These are phyloP conservation scores for Sus cebifrons DNA, from an alignment of 2,797 vertebrate species.

Conservation along the genomic window DNA sequence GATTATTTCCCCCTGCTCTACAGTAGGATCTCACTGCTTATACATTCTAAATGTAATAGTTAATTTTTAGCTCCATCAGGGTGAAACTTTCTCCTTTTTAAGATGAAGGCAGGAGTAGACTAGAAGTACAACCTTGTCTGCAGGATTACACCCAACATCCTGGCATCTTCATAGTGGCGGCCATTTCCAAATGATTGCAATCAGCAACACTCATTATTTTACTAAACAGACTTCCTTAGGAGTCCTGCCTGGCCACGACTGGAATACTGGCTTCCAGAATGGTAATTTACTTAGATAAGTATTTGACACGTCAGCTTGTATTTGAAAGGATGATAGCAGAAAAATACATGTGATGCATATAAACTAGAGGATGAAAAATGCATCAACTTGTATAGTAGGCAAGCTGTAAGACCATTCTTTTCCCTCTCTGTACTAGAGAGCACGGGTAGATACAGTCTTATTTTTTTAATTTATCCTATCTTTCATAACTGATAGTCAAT, in stretches of 20 bases:
- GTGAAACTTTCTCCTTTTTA: background rate
- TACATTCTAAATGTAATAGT: background rate
- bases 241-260: background rate
- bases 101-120: background rate
- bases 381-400: background rate
- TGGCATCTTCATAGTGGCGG: background rate
- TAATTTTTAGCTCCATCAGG: background rate
- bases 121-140: background rate
- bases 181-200: background rate
- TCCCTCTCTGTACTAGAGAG: background rate
- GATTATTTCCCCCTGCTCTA: too few species aligned
- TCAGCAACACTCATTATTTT: background rate
- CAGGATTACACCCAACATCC: background rate
- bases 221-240: background rate
- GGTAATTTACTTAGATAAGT: constrained; percentile 9
- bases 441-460: background rate
- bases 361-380: background rate
- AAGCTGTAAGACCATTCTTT: background rate
- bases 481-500: background rate
- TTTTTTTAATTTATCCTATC: background rate
- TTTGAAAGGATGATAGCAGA: constrained; percentile 31
- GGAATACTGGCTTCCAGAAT: background rate
- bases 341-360: background rate
- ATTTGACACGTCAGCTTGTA: constrained; percentile 24
- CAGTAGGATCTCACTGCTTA: too few species aligned